Percentiles rank a stretch among this genome's conserved stretches.
Conservation (phyloP, 2,113 vertebrate genomes). For the Rhinogobius similis region DNA sequence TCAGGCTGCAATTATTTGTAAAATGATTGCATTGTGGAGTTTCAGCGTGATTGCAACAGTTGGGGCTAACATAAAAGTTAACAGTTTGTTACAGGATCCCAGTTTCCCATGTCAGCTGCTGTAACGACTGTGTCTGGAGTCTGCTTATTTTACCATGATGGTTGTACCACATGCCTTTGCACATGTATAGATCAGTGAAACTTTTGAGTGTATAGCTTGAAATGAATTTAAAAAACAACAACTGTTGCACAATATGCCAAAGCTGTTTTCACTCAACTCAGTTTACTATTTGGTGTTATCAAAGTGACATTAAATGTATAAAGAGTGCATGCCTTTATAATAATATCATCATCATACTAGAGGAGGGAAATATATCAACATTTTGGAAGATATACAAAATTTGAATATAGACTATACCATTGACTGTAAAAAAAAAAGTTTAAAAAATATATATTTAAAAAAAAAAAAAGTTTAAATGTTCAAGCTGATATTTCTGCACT, state of each 20-base stretch:
- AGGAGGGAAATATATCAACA: too few species aligned
- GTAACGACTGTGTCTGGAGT: not conserved
- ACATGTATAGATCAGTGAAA: not conserved
- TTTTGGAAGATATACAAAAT: too few species aligned
- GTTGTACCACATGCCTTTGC: not conserved
- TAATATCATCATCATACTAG: too few species aligned
- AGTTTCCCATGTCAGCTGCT: not conserved
- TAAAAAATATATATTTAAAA: too few species aligned
- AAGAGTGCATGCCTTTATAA: too few species aligned
- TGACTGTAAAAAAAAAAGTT: too few species aligned
- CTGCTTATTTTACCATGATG: not conserved
- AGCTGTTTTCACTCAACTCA: too few species aligned
- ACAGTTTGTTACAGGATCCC: not conserved
- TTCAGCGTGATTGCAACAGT: constrained; percentile 1
- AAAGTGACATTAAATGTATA: too few species aligned
- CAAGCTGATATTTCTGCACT: too few species aligned
- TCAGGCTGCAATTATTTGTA: constrained; percentile 13
- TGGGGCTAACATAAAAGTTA: not conserved
- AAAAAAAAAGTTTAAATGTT: too few species aligned
- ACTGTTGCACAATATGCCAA: not conserved
- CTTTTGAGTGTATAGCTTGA: not conserved
- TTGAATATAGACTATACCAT: too few species aligned
- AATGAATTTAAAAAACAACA: not conserved
- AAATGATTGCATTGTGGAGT: constrained; percentile 12
- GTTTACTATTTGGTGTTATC: not conserved